These are phyloP conservation scores for Acyrthosiphon pisum DNA, from an alignment of 1,140 invertebrate species.

Conservation along the genomic window DNA sequence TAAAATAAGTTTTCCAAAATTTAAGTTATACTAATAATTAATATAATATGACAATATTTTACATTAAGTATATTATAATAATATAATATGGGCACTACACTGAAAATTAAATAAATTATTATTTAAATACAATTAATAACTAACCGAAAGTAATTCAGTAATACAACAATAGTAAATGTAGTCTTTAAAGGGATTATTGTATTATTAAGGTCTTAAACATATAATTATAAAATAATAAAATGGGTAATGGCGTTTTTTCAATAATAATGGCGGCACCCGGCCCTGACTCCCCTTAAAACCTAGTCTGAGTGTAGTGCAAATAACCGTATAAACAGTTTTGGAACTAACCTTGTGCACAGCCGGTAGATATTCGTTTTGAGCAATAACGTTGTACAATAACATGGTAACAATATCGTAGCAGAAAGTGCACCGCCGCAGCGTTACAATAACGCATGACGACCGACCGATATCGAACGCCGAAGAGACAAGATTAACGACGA, in stretches of 20 bases:
- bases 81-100: neutral
- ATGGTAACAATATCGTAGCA: neutral
- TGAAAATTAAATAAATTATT: neutral
- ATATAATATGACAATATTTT: neutral
- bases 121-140: neutral
- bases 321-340: neutral
- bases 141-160: no score
- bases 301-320: neutral
- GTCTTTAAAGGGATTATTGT: neutral
- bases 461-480: neutral
- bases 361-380: neutral
- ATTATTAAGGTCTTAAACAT: neutral
- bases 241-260: neutral
- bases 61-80: neutral
- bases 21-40: neutral
- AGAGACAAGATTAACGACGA: conserved; percentile 24
- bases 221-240: neutral
- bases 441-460: neutral
- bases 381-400: neutral
- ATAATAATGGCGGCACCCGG: neutral
- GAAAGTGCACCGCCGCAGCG: neutral
- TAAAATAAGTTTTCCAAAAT: neutral
- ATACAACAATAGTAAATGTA: neutral
- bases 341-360: neutral
- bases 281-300: neutral